Percentiles rank a stretch among this genome's conserved stretches.
Conservation (phyloP, 1,140 invertebrate species). For the Eubasilissa regina region DNA sequence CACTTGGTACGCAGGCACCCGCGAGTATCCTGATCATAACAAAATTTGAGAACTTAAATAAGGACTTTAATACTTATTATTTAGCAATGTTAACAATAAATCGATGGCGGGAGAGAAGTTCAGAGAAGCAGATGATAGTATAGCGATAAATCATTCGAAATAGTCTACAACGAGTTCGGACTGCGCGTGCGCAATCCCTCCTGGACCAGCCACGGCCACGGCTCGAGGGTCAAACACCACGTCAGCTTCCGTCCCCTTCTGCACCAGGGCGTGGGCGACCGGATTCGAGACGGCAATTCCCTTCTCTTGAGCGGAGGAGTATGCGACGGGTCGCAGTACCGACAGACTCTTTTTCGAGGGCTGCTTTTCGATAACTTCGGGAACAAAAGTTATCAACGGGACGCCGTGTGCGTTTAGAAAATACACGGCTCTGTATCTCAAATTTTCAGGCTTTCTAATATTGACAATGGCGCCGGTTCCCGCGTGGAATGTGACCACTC, state of each 20-base stretch:
- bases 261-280: constrained; percentile 74
- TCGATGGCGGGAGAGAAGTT: too few species aligned
- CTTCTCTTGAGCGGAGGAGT: constrained; percentile 75
- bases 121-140: neutral
- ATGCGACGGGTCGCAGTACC: constrained; percentile 76
- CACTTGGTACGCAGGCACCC: too few species aligned
- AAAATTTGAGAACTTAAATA: neutral
- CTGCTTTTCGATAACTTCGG: neutral
- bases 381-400: constrained; percentile 6
- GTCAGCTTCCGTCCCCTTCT: constrained; percentile 70
- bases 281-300: constrained; percentile 79
- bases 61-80: neutral
- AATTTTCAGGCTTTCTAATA: constrained; percentile 15
- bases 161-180: constrained; percentile 73
- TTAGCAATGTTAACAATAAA: too few species aligned
- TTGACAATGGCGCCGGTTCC: constrained; percentile 6
- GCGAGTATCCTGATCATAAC: neutral
- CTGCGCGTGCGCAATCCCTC: constrained; percentile 80
- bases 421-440: constrained; percentile 21
- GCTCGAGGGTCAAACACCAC: constrained; percentile 78
- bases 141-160: constrained; percentile 30
- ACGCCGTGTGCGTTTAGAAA: neutral
- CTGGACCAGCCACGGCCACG: constrained; percentile 80
- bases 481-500: neutral
- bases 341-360: constrained; percentile 60